Conservation (phyloP, 2,888 invertebrate genomes). For the Agonum fuliginosum region DNA sequence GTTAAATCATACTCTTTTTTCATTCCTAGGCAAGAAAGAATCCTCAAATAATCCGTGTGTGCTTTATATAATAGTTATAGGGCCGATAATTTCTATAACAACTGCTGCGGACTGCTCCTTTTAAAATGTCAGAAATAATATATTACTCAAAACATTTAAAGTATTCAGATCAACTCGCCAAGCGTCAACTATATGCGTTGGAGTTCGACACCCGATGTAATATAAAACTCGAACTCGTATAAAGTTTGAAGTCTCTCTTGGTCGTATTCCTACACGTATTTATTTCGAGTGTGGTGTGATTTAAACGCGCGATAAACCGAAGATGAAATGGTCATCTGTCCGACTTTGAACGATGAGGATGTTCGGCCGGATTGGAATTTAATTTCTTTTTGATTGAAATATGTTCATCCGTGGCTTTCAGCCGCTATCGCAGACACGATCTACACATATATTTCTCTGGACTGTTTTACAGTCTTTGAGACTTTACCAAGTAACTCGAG, state of each 20-base stretch:
- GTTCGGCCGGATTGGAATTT: conserved; percentile 46
- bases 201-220: conserved; percentile 2
- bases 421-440: conserved; percentile 14
- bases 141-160: conserved; percentile 1
- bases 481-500: conserved; percentile 9
- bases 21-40: too few relatives aligned
- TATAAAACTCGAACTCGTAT: not conserved
- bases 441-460: conserved; percentile 29
- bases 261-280: conserved; percentile 6
- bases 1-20: too few relatives aligned
- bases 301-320: conserved; percentile 29
- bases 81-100: too few relatives aligned
- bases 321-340: conserved; percentile 39
- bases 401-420: conserved; percentile 37
- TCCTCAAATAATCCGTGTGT: too few relatives aligned
- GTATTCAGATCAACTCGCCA: not conserved
- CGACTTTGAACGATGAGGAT: conserved; percentile 50
- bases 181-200: conserved; percentile 8
- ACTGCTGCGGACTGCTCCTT: too few relatives aligned
- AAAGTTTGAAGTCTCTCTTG: conserved; percentile 12
- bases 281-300: conserved; percentile 27
- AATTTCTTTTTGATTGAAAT: conserved; percentile 53
- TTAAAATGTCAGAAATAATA: not conserved
- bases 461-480: conserved; percentile 32
- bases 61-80: too few relatives aligned